phyloP scores from a whole-genome alignment of 1,140 invertebrate genomes.

The Chironomus tepperi region DNA sequence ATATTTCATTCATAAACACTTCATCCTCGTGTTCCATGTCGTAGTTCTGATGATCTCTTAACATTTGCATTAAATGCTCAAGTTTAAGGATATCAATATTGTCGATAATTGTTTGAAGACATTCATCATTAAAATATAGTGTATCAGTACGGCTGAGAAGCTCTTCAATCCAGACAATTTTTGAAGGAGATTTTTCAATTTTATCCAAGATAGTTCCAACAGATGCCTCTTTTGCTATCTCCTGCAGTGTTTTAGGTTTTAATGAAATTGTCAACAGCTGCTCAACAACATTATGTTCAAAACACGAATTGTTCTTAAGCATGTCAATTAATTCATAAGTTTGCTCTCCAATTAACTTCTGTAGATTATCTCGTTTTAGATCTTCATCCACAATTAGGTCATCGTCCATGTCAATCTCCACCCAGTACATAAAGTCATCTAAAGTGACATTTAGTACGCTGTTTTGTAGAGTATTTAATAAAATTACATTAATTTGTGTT shows the following conservation, averaged over 20 bases:
- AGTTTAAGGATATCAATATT: conserved; percentile 28
- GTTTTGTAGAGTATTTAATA: conserved; percentile 32
- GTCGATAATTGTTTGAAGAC: conserved; percentile 30
- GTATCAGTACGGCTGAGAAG: conserved; percentile 28
- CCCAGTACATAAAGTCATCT: conserved; percentile 33
- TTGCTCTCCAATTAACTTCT: conserved; percentile 28
- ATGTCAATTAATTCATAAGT: conserved; percentile 28
- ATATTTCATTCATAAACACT: conserved; percentile 25
- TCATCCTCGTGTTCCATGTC: conserved; percentile 19
- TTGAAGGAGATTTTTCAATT: conserved; percentile 28
- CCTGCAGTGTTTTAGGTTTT: conserved; percentile 29
- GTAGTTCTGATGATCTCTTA: conserved; percentile 25
- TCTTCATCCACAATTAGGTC: background rate
- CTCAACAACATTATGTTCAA: conserved; percentile 28
- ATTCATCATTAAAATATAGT: conserved; percentile 33
- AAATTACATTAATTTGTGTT: conserved; percentile 26
- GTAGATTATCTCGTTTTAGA: conserved; percentile 28
- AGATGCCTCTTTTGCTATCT: conserved; percentile 27
- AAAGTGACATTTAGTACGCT: conserved; percentile 31
- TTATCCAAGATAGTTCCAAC: conserved; percentile 32
- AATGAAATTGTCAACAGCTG: conserved; percentile 30
- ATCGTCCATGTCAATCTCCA: conserved; percentile 29
- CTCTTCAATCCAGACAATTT: conserved; percentile 26
- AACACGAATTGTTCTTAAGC: conserved; percentile 25
- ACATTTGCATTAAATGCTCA: conserved; percentile 26